Percentiles rank a stretch among this genome's conserved stretches.
Conservation (phyloP, 2,888 invertebrate genomes). For the Cosmia trapezina region DNA sequence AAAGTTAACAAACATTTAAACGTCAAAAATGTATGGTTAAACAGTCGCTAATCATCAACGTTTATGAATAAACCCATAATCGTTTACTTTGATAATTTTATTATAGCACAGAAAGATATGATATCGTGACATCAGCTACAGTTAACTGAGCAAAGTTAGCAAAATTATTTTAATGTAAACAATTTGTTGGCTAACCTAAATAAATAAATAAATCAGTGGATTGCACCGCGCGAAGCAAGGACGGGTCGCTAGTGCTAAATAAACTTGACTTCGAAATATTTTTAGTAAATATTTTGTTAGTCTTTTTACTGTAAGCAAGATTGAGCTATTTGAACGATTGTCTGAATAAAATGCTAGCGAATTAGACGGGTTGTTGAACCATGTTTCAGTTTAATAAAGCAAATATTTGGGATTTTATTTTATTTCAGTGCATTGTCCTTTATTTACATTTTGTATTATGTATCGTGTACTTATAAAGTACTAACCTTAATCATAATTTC, state of each 20-base stretch:
- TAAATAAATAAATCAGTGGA: too few species aligned
- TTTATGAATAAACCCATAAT: too few species aligned
- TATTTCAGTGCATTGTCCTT: background rate
- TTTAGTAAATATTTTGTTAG: slow-evolving; percentile 21
- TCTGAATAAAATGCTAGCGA: slow-evolving; percentile 32
- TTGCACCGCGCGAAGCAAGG: background rate
- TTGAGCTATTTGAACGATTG: slow-evolving; percentile 16
- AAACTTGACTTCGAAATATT: slow-evolving; percentile 40
- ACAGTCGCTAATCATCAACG: too few species aligned
- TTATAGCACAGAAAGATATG: too few species aligned
- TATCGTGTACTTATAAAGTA: background rate
- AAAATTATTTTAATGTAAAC: too few species aligned
- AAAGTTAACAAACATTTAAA: too few species aligned
- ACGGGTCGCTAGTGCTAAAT: slow-evolving; percentile 11
- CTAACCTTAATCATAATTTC: background rate
- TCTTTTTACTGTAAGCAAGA: slow-evolving; percentile 15
- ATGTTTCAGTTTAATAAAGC: background rate
- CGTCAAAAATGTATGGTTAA: too few species aligned
- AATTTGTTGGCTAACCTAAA: too few species aligned
- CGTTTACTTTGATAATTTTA: background rate
- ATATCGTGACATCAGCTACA: too few species aligned
- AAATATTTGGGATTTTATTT: slow-evolving; percentile 9
- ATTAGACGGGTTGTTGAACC: slow-evolving; percentile 40
- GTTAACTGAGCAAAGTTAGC: too few species aligned
- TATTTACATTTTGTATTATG: slow-evolving; percentile 5